Evolutionary conservation across 2,113 vertebrate genomes (phyloP).

Genomic region (Leucoraja erinaceus): DNA sequence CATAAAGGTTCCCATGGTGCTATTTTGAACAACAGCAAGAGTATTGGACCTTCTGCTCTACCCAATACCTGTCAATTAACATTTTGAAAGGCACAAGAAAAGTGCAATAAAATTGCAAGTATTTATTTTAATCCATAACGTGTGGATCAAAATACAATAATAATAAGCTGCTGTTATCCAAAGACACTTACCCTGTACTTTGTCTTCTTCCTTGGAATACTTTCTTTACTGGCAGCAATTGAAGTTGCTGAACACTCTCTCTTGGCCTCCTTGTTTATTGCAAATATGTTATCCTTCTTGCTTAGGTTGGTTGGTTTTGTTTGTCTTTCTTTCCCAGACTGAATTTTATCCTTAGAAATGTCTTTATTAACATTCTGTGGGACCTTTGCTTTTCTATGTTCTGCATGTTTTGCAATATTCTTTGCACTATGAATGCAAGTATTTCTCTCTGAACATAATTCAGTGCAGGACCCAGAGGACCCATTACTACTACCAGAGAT

Average conservation of each 20-base stretch:
- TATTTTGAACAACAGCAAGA: no score
- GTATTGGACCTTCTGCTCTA: no score
- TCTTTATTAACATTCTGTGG: background rate
- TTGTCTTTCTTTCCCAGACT: background rate
- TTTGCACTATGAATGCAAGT: background rate
- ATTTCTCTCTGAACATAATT: background rate
- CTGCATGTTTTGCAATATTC: background rate
- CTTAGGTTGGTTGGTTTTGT: background rate
- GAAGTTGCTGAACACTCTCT: background rate
- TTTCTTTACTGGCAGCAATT: background rate
- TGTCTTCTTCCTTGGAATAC: conserved; percentile 2
- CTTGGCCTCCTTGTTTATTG: background rate
- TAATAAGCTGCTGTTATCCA: background rate
- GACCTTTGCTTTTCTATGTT: background rate
- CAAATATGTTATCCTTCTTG: background rate
- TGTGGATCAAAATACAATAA: background rate
- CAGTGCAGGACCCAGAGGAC: background rate
- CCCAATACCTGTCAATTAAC: no score
- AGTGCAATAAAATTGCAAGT: background rate
- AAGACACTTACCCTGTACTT: background rate
- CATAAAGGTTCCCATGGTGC: no score
- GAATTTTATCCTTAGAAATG: background rate
- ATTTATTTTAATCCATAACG: background rate
- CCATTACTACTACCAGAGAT: background rate
- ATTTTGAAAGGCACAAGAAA: no score